Base-by-base conservation (phyloP, 2,113 vertebrate species). In the Petaurus breviceps region DNA sequence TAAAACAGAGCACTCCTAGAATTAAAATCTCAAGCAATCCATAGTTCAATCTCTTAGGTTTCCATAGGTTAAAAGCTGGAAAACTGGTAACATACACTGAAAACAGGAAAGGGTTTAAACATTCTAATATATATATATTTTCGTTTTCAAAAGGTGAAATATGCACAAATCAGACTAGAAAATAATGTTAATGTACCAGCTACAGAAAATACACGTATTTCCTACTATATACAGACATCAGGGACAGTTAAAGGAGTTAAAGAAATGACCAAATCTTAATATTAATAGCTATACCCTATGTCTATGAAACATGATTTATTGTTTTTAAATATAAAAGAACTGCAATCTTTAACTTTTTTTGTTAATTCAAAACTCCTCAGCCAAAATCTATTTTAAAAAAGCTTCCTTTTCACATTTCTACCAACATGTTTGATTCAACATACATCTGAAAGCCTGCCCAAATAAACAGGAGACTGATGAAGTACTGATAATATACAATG, bases 401-500 rank as follows among this genome's bases (percentile, higher is more conserved):
- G 28, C 54, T 89, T 37, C 25, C 94, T 43, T 94, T 90, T 93
- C 52, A 61, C 16, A 52, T 37, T 92, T 7, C 51, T 93, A 53
- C 4, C 54, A 94, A 77, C 37, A 37, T 12, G 6, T 90, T 68
- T 94, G 12, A 91, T 89, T 90, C 91, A 47, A 10, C 89, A 26
- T 50, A 0, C 53, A 54, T 77, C 28, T 53, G 47, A 90, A 50
- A 90, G 10, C 12, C 25, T 90, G 47, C 54, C 92, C 90, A 51
- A 90, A 93, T 51, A 94, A 94, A 91, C 51, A 95, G 49, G 37
- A 25, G 97, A 54, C 89, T 94, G 61, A 95, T 96, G 55, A 94
- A 14, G 28, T 94, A 94, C 50, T 49, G 93, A 96, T 26, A 93
- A 95, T 0, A 94, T 94, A 92, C 94, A 96, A 94, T 68, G 95